Conservation (phyloP, 2,113 vertebrate genomes). For the Leptocoma aspasia region DNA sequence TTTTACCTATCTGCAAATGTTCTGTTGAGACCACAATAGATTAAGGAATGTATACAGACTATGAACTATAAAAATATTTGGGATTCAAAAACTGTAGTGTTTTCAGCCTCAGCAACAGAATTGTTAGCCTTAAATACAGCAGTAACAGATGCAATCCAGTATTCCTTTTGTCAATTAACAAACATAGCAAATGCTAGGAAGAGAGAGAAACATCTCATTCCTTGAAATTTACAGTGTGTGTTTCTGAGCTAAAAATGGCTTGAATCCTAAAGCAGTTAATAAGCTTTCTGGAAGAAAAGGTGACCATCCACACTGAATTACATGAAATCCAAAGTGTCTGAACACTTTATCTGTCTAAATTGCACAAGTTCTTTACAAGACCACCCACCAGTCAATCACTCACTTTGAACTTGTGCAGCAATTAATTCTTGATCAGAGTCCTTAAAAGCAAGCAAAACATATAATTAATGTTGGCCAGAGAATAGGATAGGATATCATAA, state of each 20-base stretch:
- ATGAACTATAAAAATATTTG: not conserved
- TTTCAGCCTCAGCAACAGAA: not conserved
- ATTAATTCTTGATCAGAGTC: not conserved
- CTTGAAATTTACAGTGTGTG: not conserved
- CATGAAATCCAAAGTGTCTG: not conserved
- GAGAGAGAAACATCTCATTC: not conserved
- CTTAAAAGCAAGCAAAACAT: not conserved
- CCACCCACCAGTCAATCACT: not conserved
- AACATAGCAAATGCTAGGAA: not conserved
- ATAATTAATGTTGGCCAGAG: not conserved
- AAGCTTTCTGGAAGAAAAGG: not conserved
- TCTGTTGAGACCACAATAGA: not conserved
- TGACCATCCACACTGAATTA: not conserved
- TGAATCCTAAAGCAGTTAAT: not conserved
- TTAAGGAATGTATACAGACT: not conserved
- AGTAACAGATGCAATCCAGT: not conserved
- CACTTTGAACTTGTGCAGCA: not conserved
- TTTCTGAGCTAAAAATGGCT: slow-evolving; percentile 8
- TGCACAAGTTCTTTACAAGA: not conserved
- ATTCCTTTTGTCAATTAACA: slow-evolving; percentile 19
- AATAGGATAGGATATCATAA: not conserved
- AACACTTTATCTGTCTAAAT: not conserved
- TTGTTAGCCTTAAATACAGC: not conserved
- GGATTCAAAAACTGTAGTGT: not conserved
- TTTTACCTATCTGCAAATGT: not conserved